A percentile compares a stretch with the other conserved stretches of the same genome.
Conservation (phyloP, 2,797 vertebrate species). For the Spea hammondii region DNA sequence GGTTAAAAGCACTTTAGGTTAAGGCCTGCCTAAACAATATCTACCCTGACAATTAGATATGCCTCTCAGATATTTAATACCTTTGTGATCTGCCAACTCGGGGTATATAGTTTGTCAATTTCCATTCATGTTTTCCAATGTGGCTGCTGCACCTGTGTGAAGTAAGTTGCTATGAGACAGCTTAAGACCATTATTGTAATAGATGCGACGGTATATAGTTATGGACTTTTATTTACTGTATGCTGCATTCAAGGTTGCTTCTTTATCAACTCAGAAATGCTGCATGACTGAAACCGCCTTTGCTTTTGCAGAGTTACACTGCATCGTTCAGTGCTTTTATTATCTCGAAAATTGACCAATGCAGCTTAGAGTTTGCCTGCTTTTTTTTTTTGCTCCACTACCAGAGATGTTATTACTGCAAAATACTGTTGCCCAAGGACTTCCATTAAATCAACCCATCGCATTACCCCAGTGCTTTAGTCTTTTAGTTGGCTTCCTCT, state of each 20-base stretch:
- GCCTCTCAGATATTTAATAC: neutral
- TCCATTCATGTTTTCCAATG: neutral
- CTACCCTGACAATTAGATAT: too few relatives aligned
- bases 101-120: neutral
- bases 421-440: constrained; percentile 41
- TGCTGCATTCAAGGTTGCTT: constrained; percentile 47
- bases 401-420: constrained; percentile 46
- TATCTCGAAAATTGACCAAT: constrained; percentile 46
- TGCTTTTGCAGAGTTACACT: constrained; percentile 39
- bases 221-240: constrained; percentile 44
- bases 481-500: constrained; percentile 59
- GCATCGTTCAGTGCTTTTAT: constrained; percentile 54
- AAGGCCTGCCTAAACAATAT: too few relatives aligned
- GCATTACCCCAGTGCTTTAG: constrained; percentile 56
- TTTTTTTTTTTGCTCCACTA: constrained; percentile 25
- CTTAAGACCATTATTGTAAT: constrained; percentile 20
- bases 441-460: constrained; percentile 56
- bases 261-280: constrained; percentile 45
- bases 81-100: neutral
- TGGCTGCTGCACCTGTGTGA: neutral
- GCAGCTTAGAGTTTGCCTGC: constrained; percentile 37
- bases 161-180: constrained; percentile 2
- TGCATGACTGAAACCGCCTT: constrained; percentile 35
- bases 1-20: too few relatives aligned
- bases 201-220: constrained; percentile 35